Evolutionary conservation across 2,888 invertebrate species (phyloP).

Genomic region (Lumbricus terrestris): DNA sequence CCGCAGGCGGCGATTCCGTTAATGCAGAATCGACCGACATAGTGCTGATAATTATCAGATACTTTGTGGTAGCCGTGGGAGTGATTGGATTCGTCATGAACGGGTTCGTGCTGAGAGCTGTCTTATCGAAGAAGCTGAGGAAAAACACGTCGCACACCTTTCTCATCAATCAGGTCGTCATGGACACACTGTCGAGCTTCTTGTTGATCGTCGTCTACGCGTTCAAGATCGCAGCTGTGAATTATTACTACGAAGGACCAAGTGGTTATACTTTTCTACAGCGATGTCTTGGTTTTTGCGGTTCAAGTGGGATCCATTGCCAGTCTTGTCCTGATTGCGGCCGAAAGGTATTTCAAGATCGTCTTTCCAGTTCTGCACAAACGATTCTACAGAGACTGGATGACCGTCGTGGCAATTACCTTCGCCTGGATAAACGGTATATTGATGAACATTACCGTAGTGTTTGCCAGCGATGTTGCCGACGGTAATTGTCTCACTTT

Average conservation of each 20-base stretch:
- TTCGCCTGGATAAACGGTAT: not conserved
- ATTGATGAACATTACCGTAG: not conserved
- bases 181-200: not conserved
- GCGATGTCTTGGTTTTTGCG: not conserved
- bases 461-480: not conserved
- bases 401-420: not conserved
- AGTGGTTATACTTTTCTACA: not conserved
- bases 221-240: not conserved
- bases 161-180: constrained; percentile 10
- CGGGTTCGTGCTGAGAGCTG: constrained; percentile 14
- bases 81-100: not conserved
- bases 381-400: constrained; percentile 3
- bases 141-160: constrained; percentile 14
- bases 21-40: too few species aligned
- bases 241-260: not conserved
- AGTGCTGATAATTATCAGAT: too few species aligned
- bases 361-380: not conserved
- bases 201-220: not conserved
- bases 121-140: not conserved
- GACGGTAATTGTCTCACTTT: not conserved
- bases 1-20: too few species aligned
- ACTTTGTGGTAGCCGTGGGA: not conserved
- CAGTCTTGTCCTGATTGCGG: not conserved
- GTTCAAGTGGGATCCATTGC: constrained; percentile 12
- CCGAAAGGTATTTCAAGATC: constrained; percentile 3